Percentiles rank a stretch among this genome's conserved stretches.
These are phyloP conservation scores for Ailuropoda melanoleuca DNA, from an alignment of 2,113 vertebrate genomes.

Conservation along the genomic window DNA sequence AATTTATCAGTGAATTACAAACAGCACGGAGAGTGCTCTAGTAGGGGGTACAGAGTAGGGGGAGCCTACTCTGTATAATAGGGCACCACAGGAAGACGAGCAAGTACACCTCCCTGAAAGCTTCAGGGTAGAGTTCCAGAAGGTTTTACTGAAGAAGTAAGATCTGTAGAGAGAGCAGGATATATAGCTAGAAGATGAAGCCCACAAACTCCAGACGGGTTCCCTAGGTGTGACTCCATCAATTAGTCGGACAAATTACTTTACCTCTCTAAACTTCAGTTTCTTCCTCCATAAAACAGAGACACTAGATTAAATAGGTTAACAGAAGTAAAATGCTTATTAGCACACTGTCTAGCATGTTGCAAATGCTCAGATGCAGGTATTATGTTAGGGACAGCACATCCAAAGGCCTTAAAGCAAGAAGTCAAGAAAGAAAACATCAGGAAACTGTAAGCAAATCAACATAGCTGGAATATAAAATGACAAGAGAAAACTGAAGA, in stretches of 20 bases:
- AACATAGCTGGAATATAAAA: not conserved
- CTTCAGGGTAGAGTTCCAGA: not conserved
- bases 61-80: too few species aligned
- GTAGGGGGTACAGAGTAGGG: not conserved
- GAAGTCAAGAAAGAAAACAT: not conserved
- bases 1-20: not conserved
- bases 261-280: not conserved
- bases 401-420: not conserved
- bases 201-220: not conserved
- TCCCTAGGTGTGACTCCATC: not conserved
- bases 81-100: not conserved
- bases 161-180: not conserved
- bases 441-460: not conserved
- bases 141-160: not conserved
- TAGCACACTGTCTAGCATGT: not conserved
- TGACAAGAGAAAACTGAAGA: not conserved
- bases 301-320: not conserved
- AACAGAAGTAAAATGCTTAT: not conserved
- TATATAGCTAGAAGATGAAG: not conserved
- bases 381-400: not conserved
- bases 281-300: not conserved
- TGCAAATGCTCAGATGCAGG: not conserved
- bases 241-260: not conserved
- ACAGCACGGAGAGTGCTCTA: not conserved
- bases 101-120: not conserved